Base-by-base conservation (phyloP, 2,113 vertebrate genomes). In the Numida meleagris region DNA sequence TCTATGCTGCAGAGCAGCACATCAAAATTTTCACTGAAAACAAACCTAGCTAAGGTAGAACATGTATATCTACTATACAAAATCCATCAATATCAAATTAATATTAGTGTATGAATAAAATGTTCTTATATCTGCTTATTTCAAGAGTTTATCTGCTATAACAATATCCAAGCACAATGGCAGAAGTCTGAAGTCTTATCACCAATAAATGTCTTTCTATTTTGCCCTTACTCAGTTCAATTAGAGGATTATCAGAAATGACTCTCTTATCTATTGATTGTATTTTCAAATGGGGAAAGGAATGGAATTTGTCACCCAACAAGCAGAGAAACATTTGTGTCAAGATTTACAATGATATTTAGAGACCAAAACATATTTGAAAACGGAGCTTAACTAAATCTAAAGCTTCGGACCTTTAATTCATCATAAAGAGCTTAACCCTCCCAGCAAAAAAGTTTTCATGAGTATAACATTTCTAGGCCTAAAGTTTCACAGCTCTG, bases 251-350 rank as follows among this genome's bases (percentile, higher is more conserved):
- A 62, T 61, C 33, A 86, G 65, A 92, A 94, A 77, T 63, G 34
- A 63, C 4, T 88, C 33, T 80, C 23, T 86, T 74, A 63, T 62
- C 24, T 90, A 67, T 34, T 75, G 21, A 63, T 63, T 71, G 48
- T 79, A 25, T 95, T 88, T 92, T 84, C 75, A 93, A 88, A 65
- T 38, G 18, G 65, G 65, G 80, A 86, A 63, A 62, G 3, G 89
- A 77, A 76, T 42, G 0, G 78, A 63, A 43, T 71, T 68, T 83
- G 13, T 71, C 66, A 67, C 42, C 27, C 27, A 90, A 6, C 5
- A 66, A 82, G 17, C 4, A 67, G 5, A 77, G 19, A 78, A 89
- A 89, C 84, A 92, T 75, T 90, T 74, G 16, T 38, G n/a, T 94
- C 50, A 90, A 83, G 18, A 36, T 81, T 83, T 93, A 83, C 82